Conservation (phyloP, 2,888 invertebrate species). For the Conomelus anceps region DNA sequence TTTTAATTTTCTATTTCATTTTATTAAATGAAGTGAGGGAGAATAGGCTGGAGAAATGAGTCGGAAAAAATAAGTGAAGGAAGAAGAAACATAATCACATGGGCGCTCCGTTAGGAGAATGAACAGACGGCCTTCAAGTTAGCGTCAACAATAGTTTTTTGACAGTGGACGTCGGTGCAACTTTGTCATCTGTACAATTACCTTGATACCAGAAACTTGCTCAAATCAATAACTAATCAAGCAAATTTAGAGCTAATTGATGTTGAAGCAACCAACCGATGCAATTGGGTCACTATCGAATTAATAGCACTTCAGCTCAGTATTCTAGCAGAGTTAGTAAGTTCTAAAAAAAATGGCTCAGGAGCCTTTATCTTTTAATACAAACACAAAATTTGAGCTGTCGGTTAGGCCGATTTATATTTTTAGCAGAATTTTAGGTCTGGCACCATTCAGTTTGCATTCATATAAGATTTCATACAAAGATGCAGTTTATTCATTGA, state of each 20-base stretch:
- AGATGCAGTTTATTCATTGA: background rate
- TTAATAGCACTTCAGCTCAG: background rate
- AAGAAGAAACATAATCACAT: no score
- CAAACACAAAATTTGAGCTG: background rate
- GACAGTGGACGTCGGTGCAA: no score
- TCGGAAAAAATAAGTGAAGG: no score
- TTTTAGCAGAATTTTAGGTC: constrained; percentile 1
- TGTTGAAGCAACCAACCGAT: background rate
- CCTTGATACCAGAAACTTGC: background rate
- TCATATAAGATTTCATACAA: background rate
- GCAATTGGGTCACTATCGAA: background rate
- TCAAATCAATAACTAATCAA: background rate
- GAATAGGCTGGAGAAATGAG: no score
- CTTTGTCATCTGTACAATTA: background rate
- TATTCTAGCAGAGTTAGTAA: background rate
- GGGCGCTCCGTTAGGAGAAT: no score
- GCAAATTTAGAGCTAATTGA: background rate
- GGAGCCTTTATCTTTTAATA: background rate
- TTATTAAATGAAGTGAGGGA: no score
- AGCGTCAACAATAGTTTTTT: no score
- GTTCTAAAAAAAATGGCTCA: background rate
- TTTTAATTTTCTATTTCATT: no score
- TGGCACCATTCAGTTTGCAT: background rate
- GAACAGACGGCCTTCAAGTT: no score
- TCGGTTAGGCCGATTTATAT: background rate